Conservation (phyloP, 2,888 invertebrate species). For the Ochropleura plecta region DNA sequence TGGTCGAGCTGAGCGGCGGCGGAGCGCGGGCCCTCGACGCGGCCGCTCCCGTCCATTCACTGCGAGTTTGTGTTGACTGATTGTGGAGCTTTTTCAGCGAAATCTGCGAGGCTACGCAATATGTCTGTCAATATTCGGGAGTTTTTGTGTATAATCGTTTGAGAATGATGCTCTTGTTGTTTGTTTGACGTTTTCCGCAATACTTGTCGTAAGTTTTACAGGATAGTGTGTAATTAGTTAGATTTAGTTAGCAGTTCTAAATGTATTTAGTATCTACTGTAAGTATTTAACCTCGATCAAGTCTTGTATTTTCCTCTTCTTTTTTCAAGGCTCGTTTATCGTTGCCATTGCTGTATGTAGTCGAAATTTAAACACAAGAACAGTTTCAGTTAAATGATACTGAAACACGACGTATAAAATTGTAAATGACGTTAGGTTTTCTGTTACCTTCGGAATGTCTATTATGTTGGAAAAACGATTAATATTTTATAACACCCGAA, state of each 20-base stretch:
- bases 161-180: background rate
- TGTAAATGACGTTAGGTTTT: conserved; percentile 13
- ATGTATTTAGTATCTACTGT: background rate
- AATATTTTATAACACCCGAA: conserved; percentile 39
- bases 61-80: conserved; percentile 59
- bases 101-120: conserved; percentile 33
- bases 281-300: background rate
- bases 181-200: background rate
- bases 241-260: too few relatives aligned
- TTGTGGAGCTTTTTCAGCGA: conserved; percentile 50
- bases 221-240: background rate
- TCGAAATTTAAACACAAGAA: background rate
- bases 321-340: too few relatives aligned
- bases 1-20: conserved; percentile 36
- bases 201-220: too few relatives aligned
- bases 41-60: conserved; percentile 41
- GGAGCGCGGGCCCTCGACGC: conserved; percentile 9
- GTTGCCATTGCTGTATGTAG: background rate
- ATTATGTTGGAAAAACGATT: conserved; percentile 24
- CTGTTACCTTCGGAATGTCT: conserved; percentile 21
- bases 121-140: conserved; percentile 34
- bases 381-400: too few relatives aligned
- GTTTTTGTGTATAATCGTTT: conserved; percentile 19
- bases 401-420: background rate
- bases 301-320: background rate